These are phyloP conservation scores for Mycalesis mineus DNA, from an alignment of 2,888 invertebrate species.

Conservation along the genomic window DNA sequence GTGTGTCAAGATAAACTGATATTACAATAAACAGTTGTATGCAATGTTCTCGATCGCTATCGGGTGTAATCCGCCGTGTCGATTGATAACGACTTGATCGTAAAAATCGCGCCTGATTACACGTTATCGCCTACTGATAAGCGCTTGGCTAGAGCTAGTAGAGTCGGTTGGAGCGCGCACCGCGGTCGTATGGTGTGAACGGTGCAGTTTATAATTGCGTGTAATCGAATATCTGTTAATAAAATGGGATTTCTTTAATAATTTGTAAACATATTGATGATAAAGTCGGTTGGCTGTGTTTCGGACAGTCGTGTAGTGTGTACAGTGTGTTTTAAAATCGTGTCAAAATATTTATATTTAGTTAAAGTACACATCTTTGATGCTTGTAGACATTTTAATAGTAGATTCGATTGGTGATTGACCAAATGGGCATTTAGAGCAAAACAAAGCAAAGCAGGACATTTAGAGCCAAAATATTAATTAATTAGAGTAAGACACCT, in stretches of 20 bases:
- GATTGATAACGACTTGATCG: slow-evolving; percentile 62
- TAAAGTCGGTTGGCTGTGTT: no score
- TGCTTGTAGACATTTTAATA: neutral
- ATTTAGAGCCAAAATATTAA: no score
- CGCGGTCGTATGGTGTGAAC: neutral
- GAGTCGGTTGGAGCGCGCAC: neutral
- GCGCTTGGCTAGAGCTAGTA: slow-evolving; percentile 20
- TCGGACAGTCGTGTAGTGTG: no score
- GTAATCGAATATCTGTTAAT: neutral
- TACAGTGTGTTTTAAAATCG: no score
- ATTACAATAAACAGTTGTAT: slow-evolving; percentile 28
- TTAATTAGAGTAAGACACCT: no score
- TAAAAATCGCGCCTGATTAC: slow-evolving; percentile 74
- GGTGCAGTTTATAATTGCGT: neutral
- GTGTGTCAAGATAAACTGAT: slow-evolving; percentile 15
- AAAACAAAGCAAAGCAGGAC: no score
- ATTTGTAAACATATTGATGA: neutral
- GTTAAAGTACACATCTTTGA: no score
- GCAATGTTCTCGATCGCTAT: slow-evolving; percentile 57
- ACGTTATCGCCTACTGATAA: slow-evolving; percentile 46
- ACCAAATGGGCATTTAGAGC: no score
- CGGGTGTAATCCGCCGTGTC: slow-evolving; percentile 74
- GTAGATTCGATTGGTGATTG: no score
- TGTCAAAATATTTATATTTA: no score
- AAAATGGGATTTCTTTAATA: no score